Evolutionary conservation across 35 echinoderm and acorn worm genomes (phyloP), one percentile per base, ranked within the genome.

Genomic region (Lytechinus variegatus): DNA sequence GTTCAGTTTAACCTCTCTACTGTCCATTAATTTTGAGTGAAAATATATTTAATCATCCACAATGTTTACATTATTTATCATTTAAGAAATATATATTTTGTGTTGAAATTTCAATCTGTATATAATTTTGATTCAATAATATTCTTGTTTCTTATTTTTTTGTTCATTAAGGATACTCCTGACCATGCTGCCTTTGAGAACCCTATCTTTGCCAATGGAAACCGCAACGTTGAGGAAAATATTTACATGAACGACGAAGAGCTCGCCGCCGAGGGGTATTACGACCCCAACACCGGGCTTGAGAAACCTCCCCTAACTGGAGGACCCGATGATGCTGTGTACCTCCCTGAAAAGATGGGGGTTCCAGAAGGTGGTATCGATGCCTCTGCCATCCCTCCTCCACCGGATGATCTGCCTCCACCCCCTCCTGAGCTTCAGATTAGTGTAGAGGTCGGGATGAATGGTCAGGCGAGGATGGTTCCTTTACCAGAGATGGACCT

Each of bases 401-500:
- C 92, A 14, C 53, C 53, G 5, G 92, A 57, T 13, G 53, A 93
- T 11, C 92, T 93, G 9, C 92, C 92, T 54, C 92, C 92, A 7
- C 92, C 92, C 92, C 92, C 92, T 55, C 92, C 52, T 27, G 92
- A 93, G 92, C 13, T 93, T 29, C n/a, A 53, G 9, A n/a, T 54
- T 28, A 54, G 92, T 11, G 92, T 53, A 27, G 92, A 57, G n/a
- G 27, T 0, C 2, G 33, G 10, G 52, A 57, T 57, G 55, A 90
- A 90, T 10, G 88, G 29, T 9, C 10, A 90, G 19, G 66, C 66
- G 13, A 54, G 28, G 52, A 93, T 93, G 92, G 92, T 89, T 12
- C 95, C 95, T 3, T 24, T 95, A 21, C 95, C 95, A 10, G 95
- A 95, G 55, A 86, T 95, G 54, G 53, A 95, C 53, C 87, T 95